Base-by-base conservation (phyloP, 2,797 vertebrate genomes). In the Cichlasoma orientale region DNA sequence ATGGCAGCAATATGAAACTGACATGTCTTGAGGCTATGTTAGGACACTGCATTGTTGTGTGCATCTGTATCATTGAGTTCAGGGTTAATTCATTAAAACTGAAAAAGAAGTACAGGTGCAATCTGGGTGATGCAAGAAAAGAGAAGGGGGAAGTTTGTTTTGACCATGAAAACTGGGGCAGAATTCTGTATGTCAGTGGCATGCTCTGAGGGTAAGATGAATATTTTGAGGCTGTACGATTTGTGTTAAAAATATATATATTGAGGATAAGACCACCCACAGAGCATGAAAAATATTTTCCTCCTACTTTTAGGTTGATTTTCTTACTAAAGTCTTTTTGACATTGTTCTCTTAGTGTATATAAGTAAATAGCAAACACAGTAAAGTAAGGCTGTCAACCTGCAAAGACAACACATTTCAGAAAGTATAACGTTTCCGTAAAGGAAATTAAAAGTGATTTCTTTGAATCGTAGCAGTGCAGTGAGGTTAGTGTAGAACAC, bases 21-120 rank as follows among this genome's bases (percentile, higher is more conserved):
- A 90, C 78, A 76, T 75, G 80, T 61, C 78, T 73, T 71, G 19
- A 58, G 86, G 88, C 69, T 18, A 12, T 2, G 14, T 63, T n/a
- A 33, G 21, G 10, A 54, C 52, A 79, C 4, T 59, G 53, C 10
- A 36, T 59, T 53, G 21, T 33, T 58, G 29, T 75, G 25, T 52
- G 38, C 73, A 44, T 83, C 54, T 82, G 11, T 47, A 44, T 79
- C 59, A 70, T 8, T 58, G 19, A 72, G 41, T 0, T 5, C n/a
- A 50, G 53, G 23, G 25, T 79, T 29, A 75, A 81, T 68, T 25
- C 36, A 54, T 58, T 25, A 36, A 38, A 75, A 52, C 7, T 56
- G n/a, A 33, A 54, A 54, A 63, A 27, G 21, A 56, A 52, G 29
- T 63, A 71, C 27, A 38, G 25, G 29, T 70, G 31, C 11, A 21